Percentiles rank a stretch among this genome's conserved stretches.
These are phyloP conservation scores for Microvelia longipes DNA, from an alignment of 1,140 invertebrate species.

Conservation along the genomic window DNA sequence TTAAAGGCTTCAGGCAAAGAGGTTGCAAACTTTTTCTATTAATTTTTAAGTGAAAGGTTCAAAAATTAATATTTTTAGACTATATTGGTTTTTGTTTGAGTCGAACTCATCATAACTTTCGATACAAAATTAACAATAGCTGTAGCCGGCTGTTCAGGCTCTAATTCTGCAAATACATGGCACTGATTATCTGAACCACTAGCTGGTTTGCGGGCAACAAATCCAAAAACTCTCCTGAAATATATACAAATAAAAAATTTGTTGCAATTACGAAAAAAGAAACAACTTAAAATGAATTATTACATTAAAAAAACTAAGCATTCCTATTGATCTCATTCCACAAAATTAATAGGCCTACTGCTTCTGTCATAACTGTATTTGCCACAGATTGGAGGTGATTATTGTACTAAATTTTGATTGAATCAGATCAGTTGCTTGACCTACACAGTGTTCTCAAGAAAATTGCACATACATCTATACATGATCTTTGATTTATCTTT, in stretches of 20 bases:
- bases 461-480: too few relatives aligned
- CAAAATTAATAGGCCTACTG: background rate
- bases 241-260: constrained; percentile 17
- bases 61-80: too few relatives aligned
- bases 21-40: too few relatives aligned
- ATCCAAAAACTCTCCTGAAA: constrained; percentile 75
- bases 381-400: too few relatives aligned
- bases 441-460: too few relatives aligned
- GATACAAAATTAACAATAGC: constrained; percentile 94
- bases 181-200: constrained; percentile 80
- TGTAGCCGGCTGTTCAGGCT: constrained; percentile 83
- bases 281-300: constrained; percentile 1
- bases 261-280: constrained; percentile 3
- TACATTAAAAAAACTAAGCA: background rate
- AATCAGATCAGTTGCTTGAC: too few relatives aligned
- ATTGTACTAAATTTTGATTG: too few relatives aligned
- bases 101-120: constrained; percentile 54
- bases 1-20: too few relatives aligned
- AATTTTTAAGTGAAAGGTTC: too few relatives aligned
- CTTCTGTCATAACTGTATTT: background rate
- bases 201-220: constrained; percentile 73
- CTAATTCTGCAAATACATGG: constrained; percentile 89
- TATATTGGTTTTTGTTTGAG: constrained; percentile 13
- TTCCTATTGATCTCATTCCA: background rate
- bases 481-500: too few relatives aligned